These are phyloP conservation scores for Crepidodera aurea DNA, from an alignment of 2,888 invertebrate genomes.

Conservation along the genomic window DNA sequence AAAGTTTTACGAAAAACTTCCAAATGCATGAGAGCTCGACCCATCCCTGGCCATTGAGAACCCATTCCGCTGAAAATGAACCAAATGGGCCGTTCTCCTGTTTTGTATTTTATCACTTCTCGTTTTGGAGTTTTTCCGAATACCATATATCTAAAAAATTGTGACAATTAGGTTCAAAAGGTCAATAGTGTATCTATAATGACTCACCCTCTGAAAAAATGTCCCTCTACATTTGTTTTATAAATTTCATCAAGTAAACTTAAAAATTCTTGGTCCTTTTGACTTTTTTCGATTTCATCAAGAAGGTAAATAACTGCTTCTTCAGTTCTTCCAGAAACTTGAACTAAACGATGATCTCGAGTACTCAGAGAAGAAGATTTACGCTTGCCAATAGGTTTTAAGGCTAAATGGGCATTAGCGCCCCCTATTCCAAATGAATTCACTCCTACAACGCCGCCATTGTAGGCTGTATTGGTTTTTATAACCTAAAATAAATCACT, in stretches of 20 bases:
- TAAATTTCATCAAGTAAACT: constrained; percentile 76
- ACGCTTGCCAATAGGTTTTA: constrained; percentile 52
- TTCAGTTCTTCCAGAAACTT: constrained; percentile 73
- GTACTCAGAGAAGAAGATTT: too few species aligned
- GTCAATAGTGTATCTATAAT: too few species aligned
- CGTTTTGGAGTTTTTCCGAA: constrained; percentile 35
- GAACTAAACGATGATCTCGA: constrained; percentile 56
- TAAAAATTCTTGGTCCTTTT: constrained; percentile 72
- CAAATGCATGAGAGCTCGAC: constrained; percentile 66
- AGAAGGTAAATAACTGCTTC: constrained; percentile 72
- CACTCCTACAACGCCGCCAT: constrained; percentile 66
- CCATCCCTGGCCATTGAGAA: constrained; percentile 73
- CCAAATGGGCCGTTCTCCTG: constrained; percentile 64
- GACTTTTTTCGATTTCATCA: constrained; percentile 66
- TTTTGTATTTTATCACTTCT: constrained; percentile 22
- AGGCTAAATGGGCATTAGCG: constrained; percentile 64
- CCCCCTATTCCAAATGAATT: constrained; percentile 75
- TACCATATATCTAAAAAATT: constrained; percentile 34
- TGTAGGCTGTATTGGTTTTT: constrained; percentile 61
- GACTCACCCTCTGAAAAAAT: constrained; percentile 77
- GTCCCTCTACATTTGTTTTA: constrained; percentile 71
- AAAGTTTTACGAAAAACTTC: constrained; percentile 67
- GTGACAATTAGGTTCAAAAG: not conserved
- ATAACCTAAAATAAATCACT: constrained; percentile 60
- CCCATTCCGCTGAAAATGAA: constrained; percentile 75